Evolutionary conservation across 2,888 invertebrate genomes (phyloP).

Genomic region (Vandiemenella viatica): DNA sequence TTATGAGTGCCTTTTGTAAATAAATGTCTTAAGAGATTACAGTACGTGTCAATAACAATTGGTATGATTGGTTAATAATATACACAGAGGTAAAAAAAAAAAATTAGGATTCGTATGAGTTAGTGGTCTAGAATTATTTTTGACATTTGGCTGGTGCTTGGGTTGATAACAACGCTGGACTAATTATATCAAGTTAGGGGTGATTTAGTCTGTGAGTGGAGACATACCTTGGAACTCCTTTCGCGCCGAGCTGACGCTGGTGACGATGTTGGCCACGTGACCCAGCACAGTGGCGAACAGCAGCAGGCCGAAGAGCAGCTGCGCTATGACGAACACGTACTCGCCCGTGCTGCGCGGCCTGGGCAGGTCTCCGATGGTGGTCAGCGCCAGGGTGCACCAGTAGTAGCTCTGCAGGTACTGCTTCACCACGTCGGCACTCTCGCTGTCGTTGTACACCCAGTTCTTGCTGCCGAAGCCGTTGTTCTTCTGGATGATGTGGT

Average conservation of each 20-base stretch:
- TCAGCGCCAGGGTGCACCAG: constrained; percentile 92
- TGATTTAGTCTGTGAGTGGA: neutral
- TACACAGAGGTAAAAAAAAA: too few species aligned
- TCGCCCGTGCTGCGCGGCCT: constrained; percentile 85
- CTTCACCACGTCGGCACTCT: constrained; percentile 77
- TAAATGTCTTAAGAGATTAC: too few species aligned
- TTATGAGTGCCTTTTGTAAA: too few species aligned
- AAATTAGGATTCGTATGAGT: too few species aligned
- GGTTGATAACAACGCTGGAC: too few species aligned
- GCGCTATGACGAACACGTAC: constrained; percentile 88
- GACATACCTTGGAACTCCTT: constrained; percentile 94
- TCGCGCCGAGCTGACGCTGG: constrained; percentile 88
- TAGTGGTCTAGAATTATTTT: too few species aligned
- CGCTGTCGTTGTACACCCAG: constrained; percentile 79
- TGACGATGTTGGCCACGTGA: constrained; percentile 96
- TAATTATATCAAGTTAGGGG: neutral
- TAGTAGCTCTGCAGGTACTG: constrained; percentile 96
- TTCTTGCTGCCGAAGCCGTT: constrained; percentile 86
- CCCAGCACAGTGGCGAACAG: constrained; percentile 93
- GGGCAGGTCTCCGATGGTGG: constrained; percentile 86
- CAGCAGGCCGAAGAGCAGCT: constrained; percentile 84
- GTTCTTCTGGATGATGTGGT: constrained; percentile 91
- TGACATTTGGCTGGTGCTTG: too few species aligned
- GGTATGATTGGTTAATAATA: too few species aligned
- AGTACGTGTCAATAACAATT: too few species aligned